These are phyloP conservation scores for Yponomeuta evonymella DNA, from an alignment of 2,888 invertebrate species.

Conservation along the genomic window DNA sequence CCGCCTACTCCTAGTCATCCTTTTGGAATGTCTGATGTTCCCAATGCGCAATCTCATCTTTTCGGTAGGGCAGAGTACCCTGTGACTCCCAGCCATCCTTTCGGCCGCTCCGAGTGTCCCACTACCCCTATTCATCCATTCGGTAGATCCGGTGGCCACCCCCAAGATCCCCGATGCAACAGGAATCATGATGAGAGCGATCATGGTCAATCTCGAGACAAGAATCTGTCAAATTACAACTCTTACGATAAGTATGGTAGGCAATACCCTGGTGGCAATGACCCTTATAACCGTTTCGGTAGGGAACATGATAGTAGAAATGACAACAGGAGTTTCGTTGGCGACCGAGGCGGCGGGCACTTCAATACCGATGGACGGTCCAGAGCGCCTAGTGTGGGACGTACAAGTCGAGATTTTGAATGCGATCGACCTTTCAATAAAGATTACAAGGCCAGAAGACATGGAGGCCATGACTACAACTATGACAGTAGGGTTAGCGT, in stretches of 20 bases:
- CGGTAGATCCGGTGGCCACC: constrained; percentile 33
- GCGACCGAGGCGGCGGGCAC: neutral
- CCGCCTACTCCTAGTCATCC: constrained; percentile 45
- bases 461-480: constrained; percentile 16
- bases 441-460: constrained; percentile 19
- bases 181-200: constrained; percentile 47
- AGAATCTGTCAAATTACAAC: constrained; percentile 20
- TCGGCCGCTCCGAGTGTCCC: constrained; percentile 32
- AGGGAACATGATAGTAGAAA: neutral
- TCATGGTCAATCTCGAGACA: constrained; percentile 38
- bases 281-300: neutral
- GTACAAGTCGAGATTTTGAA: constrained; percentile 28
- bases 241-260: constrained; percentile 28
- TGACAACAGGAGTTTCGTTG: neutral
- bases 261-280: constrained; percentile 10
- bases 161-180: constrained; percentile 47
- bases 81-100: constrained; percentile 34
- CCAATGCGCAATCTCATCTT: constrained; percentile 30
- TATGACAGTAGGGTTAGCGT: constrained; percentile 27
- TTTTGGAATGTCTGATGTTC: constrained; percentile 40
- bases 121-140: constrained; percentile 31
- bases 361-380: constrained; percentile 15
- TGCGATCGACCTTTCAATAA: constrained; percentile 28
- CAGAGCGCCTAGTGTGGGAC: constrained; percentile 31
- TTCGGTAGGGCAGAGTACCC: constrained; percentile 30